Conservation (phyloP, 1,140 invertebrate species). For the Platyura marginata region DNA sequence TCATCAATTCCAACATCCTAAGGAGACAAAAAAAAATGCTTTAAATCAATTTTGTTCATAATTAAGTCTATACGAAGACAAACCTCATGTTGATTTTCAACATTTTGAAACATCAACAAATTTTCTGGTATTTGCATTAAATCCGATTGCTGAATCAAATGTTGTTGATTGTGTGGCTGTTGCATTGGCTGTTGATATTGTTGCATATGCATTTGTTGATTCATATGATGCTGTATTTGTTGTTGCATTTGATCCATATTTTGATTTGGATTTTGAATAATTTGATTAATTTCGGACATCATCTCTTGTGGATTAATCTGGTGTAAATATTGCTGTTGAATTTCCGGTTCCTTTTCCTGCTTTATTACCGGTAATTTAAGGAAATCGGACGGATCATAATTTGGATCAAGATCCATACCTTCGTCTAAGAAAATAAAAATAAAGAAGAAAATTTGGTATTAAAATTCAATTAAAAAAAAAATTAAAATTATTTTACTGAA, state of each 20-base stretch:
- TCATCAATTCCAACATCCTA: slow-evolving; percentile 35
- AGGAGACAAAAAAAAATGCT: too few species aligned
- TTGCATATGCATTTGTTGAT: not conserved
- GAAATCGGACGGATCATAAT: slow-evolving; percentile 76
- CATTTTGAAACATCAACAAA: not conserved
- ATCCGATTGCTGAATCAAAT: not conserved
- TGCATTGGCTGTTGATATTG: not conserved
- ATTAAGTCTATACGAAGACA: not conserved
- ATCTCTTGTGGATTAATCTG: not conserved
- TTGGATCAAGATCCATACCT: slow-evolving; percentile 61
- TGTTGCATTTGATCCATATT: not conserved
- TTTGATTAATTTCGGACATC: not conserved
- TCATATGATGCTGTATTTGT: not conserved
- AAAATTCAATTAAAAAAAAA: too few species aligned
- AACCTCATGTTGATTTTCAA: not conserved
- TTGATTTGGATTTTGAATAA: not conserved
- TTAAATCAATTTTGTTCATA: too few species aligned
- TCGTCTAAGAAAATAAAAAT: slow-evolving; percentile 51
- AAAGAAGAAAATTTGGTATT: too few species aligned
- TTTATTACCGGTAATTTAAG: slow-evolving; percentile 23
- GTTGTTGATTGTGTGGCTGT: not conserved
- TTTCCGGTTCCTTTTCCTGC: not conserved
- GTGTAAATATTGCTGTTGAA: not conserved
- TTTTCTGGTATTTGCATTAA: not conserved
- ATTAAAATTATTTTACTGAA: too few species aligned